Evolutionary conservation across 2,888 invertebrate genomes (phyloP).

Genomic region (Eristalis arbustorum): DNA sequence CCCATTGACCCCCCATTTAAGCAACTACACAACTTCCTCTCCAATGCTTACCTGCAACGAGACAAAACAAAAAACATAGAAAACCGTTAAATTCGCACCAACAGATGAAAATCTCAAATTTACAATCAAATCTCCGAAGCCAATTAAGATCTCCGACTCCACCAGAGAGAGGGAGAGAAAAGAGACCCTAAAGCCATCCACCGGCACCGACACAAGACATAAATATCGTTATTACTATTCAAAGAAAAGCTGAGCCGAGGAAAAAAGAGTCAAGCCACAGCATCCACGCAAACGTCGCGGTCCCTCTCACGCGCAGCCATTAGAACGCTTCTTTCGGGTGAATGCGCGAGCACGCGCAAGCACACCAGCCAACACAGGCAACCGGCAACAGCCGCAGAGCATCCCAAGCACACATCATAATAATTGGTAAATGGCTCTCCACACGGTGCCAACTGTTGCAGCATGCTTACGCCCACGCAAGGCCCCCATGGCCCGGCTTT

Average conservation of each 20-base stretch:
- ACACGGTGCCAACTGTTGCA: slow-evolving; percentile 59
- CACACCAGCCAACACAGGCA: not conserved
- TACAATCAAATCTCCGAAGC: slow-evolving; percentile 16
- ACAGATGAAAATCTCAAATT: slow-evolving; percentile 13
- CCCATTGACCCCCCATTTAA: not conserved
- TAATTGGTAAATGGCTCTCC: slow-evolving; percentile 65
- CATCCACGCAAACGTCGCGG: too few species aligned
- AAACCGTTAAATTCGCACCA: not conserved
- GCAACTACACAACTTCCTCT: not conserved
- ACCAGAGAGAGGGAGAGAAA: too few species aligned
- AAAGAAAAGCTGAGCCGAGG: not conserved
- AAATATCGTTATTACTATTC: slow-evolving; percentile 52
- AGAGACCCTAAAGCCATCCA: not conserved
- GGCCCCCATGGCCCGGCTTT: slow-evolving; percentile 51
- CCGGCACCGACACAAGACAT: slow-evolving; percentile 18
- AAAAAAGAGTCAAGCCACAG: slow-evolving; percentile 24
- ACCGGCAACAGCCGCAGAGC: too few species aligned
- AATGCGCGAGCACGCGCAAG: slow-evolving; percentile 28
- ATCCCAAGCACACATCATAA: slow-evolving; percentile 62
- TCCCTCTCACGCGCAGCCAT: slow-evolving; percentile 49
- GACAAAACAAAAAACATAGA: not conserved
- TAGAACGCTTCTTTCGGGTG: slow-evolving; percentile 24
- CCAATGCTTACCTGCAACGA: slow-evolving; percentile 22
- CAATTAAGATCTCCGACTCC: slow-evolving; percentile 34
- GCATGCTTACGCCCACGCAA: slow-evolving; percentile 58